Evolutionary conservation across 2,888 invertebrate genomes (phyloP), one percentile per base, ranked within the genome.

Genomic region (Hipparchia sbordonii): DNA sequence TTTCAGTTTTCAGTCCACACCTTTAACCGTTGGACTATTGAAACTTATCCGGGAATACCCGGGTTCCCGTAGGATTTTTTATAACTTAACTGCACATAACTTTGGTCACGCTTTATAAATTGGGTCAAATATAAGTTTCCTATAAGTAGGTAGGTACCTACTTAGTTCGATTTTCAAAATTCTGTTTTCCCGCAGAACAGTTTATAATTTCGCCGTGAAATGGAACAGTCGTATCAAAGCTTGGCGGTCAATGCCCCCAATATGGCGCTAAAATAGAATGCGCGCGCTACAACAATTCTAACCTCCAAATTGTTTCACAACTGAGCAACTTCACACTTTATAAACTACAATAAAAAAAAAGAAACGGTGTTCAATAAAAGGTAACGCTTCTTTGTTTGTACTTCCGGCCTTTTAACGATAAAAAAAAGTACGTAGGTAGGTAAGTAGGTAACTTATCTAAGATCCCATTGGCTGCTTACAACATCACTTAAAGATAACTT

Each of bases 211-310:
- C 62, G 63, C 70, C 70, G 70, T 62, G 70, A 70, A 70, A 70
- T 70, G 70, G 56, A 62, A 46, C 70, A 46, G 62, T 13, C 70
- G 62, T 70, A 70, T 70, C 70, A 70, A 63, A 70, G 70, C 70
- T 63, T 70, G 70, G 68, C 76, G 92, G 88, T 91, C 91, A 87
- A 81, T 83, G 88, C 83, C 85, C 92, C 82, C 88, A 89, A 90
- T 83, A 91, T 89, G 90, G 91, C 91, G 91, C 89, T 88, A 89
- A 92, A 92, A 92, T 92, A 92, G 92, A 92, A 90, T 71, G 91
- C 91, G 89, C 90, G 87, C 90, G 91, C 91, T 90, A 91, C 90
- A 90, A 88, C 87, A 85, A 87, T 87, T 88, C 83, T 90, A 91
- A 92, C 91, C 90, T 91, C 88, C 83, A 91, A 87, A 87, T 85